Percentiles rank a stretch among this genome's conserved stretches.
Conservation (phyloP, 2,113 vertebrate species). For the Menura novaehollandiae region DNA sequence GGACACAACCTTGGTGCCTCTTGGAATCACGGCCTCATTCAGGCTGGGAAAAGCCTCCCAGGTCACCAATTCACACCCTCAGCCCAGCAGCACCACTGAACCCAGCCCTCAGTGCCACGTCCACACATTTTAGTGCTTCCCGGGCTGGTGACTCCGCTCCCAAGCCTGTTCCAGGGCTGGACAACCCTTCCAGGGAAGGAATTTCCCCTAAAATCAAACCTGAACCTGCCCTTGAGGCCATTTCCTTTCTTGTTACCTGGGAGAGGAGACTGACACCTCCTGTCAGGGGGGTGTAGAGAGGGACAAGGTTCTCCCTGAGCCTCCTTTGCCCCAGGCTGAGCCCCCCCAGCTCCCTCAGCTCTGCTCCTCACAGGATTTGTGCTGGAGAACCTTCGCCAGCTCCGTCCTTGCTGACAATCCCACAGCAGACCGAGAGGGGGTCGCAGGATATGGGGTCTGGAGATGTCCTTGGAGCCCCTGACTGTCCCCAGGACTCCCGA, state of each 20-base stretch:
- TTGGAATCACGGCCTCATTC: rapidly evolving
- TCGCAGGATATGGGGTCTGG: too few relatives aligned
- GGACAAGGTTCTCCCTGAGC: background rate
- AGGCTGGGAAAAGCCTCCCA: background rate
- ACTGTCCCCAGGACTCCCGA: background rate
- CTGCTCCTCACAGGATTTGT: background rate
- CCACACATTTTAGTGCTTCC: background rate
- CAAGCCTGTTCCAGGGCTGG: background rate
- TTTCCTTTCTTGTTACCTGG: background rate
- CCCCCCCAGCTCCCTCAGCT: background rate
- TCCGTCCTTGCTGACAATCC: too few relatives aligned
- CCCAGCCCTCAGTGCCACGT: rapidly evolving
- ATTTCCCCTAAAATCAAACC: background rate
- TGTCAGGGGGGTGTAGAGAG: background rate
- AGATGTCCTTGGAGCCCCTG: background rate
- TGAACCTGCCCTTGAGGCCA: rapidly evolving
- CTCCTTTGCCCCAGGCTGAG: background rate
- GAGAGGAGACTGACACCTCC: background rate
- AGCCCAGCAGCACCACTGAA: background rate
- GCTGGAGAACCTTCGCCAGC: background rate
- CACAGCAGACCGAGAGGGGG: rapidly evolving
- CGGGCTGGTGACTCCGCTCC: background rate
- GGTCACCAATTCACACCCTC: background rate
- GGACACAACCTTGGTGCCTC: too few relatives aligned
- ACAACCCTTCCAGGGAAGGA: background rate